phyloP scores from a whole-genome alignment of 2,113 vertebrate species.

The Mus musculus region DNA sequence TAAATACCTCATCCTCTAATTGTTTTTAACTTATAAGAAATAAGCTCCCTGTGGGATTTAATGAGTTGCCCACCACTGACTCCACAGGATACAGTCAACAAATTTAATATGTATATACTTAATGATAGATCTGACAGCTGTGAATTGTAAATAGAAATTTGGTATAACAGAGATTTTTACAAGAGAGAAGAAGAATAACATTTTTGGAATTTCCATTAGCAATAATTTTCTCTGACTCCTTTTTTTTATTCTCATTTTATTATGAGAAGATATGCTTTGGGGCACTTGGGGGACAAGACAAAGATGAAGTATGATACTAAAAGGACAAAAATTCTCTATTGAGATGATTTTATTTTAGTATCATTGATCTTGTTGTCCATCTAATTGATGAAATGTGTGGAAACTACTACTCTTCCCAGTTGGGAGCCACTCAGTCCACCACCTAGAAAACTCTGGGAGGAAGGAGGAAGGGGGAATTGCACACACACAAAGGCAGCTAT shows the following conservation, averaged over 20 bases:
- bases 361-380: background rate
- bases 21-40: constrained; percentile 51
- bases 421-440: background rate
- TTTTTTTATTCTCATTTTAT: constrained; percentile 42
- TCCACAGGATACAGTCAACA: constrained; percentile 68
- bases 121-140: constrained; percentile 71
- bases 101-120: constrained; percentile 69
- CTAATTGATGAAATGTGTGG: background rate
- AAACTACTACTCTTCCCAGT: background rate
- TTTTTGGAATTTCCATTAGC: constrained; percentile 36
- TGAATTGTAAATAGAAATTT: constrained; percentile 72
- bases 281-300: constrained; percentile 12
- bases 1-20: background rate
- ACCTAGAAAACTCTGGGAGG: background rate
- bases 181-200: constrained; percentile 66
- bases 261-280: constrained; percentile 16
- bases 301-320: background rate
- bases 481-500: background rate
- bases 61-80: constrained; percentile 75
- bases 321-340: background rate
- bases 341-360: constrained; percentile 3
- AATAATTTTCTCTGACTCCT: constrained; percentile 32
- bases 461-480: background rate
- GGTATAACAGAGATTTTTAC: constrained; percentile 64
- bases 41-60: constrained; percentile 61